Evolutionary conservation across 1,140 invertebrate species (phyloP).

Genomic region (Trissolcus basalis): DNA sequence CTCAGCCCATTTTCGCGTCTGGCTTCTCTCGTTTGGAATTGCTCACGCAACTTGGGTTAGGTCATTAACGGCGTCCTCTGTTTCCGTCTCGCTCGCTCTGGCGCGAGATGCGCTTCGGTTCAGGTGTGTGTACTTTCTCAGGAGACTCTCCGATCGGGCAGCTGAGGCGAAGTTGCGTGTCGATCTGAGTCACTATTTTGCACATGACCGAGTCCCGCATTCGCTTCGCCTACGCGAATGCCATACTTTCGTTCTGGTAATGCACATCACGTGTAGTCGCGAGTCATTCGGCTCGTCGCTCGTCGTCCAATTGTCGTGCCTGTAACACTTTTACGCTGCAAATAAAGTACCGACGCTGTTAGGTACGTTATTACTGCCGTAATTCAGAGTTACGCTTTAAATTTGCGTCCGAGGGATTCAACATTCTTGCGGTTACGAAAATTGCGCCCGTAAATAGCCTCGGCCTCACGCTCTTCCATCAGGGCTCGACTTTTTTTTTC

Average conservation of each 20-base stretch:
- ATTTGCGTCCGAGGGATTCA: constrained; percentile 23
- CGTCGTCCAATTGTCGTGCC: constrained; percentile 11
- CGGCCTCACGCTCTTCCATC: constrained; percentile 1
- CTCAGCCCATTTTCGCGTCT: constrained; percentile 12
- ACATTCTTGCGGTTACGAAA: constrained; percentile 35
- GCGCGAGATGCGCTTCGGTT: not conserved
- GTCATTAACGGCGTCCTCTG: constrained; percentile 47
- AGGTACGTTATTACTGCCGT: constrained; percentile 31
- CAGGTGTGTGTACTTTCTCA: not conserved
- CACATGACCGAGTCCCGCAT: constrained; percentile 48
- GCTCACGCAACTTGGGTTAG: constrained; percentile 52
- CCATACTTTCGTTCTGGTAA: constrained; percentile 43
- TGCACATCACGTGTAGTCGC: constrained; percentile 41
- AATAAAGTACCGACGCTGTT: constrained; percentile 34
- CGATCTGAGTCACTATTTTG: constrained; percentile 52
- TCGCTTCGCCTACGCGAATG: constrained; percentile 24
- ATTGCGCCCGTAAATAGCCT: constrained; percentile 17
- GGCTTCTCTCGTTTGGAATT: constrained; percentile 27
- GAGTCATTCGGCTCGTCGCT: constrained; percentile 28
- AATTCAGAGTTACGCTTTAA: constrained; percentile 43
- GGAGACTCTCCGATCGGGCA: constrained; percentile 17
- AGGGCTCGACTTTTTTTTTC: constrained; percentile 4
- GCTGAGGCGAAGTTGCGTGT: constrained; percentile 48
- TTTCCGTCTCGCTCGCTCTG: not conserved
- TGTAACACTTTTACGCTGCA: constrained; percentile 29